Base-by-base conservation (phyloP, 1,140 invertebrate genomes). In the Trichonephila inaurata region DNA sequence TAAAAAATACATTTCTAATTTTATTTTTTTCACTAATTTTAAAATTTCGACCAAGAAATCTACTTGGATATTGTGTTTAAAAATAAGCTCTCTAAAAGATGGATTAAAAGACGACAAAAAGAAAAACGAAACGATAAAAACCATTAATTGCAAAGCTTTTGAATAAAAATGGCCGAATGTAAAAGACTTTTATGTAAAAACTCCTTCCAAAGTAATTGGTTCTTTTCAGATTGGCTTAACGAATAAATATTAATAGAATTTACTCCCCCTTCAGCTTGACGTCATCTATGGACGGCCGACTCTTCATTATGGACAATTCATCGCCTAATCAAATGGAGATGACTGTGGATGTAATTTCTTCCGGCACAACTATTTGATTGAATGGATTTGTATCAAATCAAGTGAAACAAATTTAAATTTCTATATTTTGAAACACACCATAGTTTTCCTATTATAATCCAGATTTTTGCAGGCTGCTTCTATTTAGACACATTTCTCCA, bases 201-300 rank as follows among this genome's bases (percentile, higher is more conserved):
- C 7, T 10, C 10, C 51, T 51, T 51, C 7, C 2, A 51, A 51
- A 51, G 51, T 51, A 51, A 10, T 51, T 1, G 7, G 51, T 51
- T 51, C 2, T 51, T 51, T 51, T 51, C 0, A 51, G 51, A 51
- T 44, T 16, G 19, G 19, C 21, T 51, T n/a, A 60, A 58, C 60
- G 2, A 18, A 44, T 58, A 83, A 60, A n/a, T 83, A 60, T 51
- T 83, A 14, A 51, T 12, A 24, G n/a, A 58, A 77, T 77, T 40
- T 77, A 77, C 72, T 61, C 16, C 28, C 60, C 44, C n/a, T 82
- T 60, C 44, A 92, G 81, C 77, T 18, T 92, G 62, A 92, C 90
- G 90, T 92, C 90, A 92, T 92, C 61, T 92, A 92, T 92, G 90
- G 90, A 92, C 90, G 90, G 90, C 61, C 60, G 81, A 92, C 81